Evolutionary conservation across 2,797 vertebrate species (phyloP).

Genomic region (Stomatorhinus walkeri): DNA sequence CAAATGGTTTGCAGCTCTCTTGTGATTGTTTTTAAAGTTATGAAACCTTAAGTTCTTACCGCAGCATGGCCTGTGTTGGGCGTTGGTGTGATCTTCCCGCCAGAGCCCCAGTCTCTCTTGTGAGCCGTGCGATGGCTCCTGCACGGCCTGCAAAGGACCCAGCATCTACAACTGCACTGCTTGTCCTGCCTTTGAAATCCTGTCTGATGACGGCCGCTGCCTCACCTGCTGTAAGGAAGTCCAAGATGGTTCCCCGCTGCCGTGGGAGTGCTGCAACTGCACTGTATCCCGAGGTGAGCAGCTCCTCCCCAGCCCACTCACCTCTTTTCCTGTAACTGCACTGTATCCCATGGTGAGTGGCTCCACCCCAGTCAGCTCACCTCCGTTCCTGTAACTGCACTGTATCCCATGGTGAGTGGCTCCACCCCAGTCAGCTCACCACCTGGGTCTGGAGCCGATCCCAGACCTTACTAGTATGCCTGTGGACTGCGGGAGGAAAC

Average conservation of each 20-base stretch:
- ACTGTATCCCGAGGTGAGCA: slow-evolving; percentile 53
- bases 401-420: neutral
- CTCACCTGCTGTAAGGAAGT: slow-evolving; percentile 67
- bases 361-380: neutral
- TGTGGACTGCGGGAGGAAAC: neutral
- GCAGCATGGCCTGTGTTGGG: neutral
- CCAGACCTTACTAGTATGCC: neutral
- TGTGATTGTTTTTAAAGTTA: neutral
- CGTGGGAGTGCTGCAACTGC: slow-evolving; percentile 78
- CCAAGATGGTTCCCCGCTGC: slow-evolving; percentile 19
- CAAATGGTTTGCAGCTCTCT: neutral
- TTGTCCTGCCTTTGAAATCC: slow-evolving; percentile 60
- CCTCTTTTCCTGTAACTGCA: neutral
- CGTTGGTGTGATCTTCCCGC: neutral
- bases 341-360: too few species aligned
- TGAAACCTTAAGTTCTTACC: neutral
- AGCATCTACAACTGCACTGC: slow-evolving; percentile 67
- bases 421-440: neutral
- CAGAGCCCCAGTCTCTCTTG: slow-evolving; percentile 44
- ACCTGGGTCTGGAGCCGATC: neutral
- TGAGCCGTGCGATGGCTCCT: slow-evolving; percentile 66
- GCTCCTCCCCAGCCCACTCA: neutral
- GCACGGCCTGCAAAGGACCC: slow-evolving; percentile 74
- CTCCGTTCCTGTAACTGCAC: neutral
- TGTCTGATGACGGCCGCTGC: slow-evolving; percentile 70